Base-by-base conservation (phyloP, 2,888 invertebrate genomes). In the Rotaria sp. region DNA sequence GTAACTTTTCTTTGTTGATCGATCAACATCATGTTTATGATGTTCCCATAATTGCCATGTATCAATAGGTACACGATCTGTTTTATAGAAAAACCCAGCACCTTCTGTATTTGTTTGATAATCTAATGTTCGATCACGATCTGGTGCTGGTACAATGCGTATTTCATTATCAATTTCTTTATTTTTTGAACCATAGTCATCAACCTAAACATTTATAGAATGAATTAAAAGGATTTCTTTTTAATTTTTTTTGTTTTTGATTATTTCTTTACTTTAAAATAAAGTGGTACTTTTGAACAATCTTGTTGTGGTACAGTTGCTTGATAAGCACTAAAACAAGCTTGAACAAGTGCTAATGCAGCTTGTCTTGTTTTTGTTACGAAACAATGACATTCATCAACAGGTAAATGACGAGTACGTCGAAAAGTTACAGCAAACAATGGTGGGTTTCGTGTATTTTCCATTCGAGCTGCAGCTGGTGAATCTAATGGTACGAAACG, bases 331-430 rank as follows among this genome's bases (percentile, higher is more conserved):
- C 97, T 97, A 92, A 97, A 97, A 92, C 96, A 97, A 92, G 96
- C 96, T 89, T 96, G 93, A 88, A 97, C 97, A 90, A 99, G 93
- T 89, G 98, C 97, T 92, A 98, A 96, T 88, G 98, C 98, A 84
- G 98, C 97, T 90, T 96, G 95, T 91, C 96, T 96, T 87, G 96
- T 94, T 89, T 88, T 88, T 87, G 89, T 89, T 13, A 91, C 88
- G 88, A 91, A 91, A 11, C 89, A 90, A 87, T 91, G 91, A 87
- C 91, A 91, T 87, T 91, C 91, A 67, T 85, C 75, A 26, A 84
- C 59, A 85, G 67, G 85, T 38, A 85, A 85, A 85, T 86, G 85
- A 15, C 85, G 85, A 21, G 50, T 85, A 18, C 85, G 87, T 74
- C 89, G 89, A 50, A 90, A 90, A 50, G 91, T 90, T 55, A 89